Evolutionary conservation across 2,888 invertebrate species (phyloP).

Genomic region (Agrochola circellaris): DNA sequence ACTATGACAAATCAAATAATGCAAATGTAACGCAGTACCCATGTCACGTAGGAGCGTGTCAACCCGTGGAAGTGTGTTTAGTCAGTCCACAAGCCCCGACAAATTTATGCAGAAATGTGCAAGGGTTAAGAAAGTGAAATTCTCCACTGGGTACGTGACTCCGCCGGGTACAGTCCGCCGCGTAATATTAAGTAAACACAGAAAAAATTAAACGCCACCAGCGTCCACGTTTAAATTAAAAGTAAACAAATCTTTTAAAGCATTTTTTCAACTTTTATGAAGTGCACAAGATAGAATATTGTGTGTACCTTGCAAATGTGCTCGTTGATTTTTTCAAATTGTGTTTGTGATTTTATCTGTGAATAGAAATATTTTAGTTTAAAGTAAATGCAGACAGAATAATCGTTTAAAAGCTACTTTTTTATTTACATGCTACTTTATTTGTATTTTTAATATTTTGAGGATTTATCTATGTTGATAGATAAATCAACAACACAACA

Average conservation of each 20-base stretch:
- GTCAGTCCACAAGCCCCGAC: slow-evolving; percentile 62
- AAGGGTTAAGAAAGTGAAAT: slow-evolving; percentile 74
- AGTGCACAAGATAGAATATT: slow-evolving; percentile 31
- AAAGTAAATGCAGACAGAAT: background rate
- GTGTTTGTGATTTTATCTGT: background rate
- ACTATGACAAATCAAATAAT: slow-evolving; percentile 63
- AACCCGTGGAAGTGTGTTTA: slow-evolving; percentile 67
- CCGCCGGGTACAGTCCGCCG: slow-evolving; percentile 48
- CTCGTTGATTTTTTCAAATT: slow-evolving; percentile 11
- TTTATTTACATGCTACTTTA: too few relatives aligned
- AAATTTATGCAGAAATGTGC: slow-evolving; percentile 77
- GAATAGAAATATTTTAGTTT: background rate
- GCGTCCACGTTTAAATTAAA: slow-evolving; percentile 46
- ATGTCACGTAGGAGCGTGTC: slow-evolving; percentile 65
- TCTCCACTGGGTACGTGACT: slow-evolving; percentile 68
- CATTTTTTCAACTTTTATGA: slow-evolving; percentile 46
- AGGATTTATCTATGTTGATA: background rate
- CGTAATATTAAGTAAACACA: slow-evolving; percentile 45
- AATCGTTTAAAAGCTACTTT: background rate
- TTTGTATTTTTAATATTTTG: background rate
- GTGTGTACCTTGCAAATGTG: slow-evolving; percentile 31
- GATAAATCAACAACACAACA: too few relatives aligned
- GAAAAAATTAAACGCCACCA: slow-evolving; percentile 42
- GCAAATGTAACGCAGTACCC: slow-evolving; percentile 57
- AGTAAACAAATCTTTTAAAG: slow-evolving; percentile 55